Evolutionary conservation across 2,888 invertebrate genomes (phyloP), one percentile per base, ranked within the genome.

Genomic region (Philonicus albiceps): DNA sequence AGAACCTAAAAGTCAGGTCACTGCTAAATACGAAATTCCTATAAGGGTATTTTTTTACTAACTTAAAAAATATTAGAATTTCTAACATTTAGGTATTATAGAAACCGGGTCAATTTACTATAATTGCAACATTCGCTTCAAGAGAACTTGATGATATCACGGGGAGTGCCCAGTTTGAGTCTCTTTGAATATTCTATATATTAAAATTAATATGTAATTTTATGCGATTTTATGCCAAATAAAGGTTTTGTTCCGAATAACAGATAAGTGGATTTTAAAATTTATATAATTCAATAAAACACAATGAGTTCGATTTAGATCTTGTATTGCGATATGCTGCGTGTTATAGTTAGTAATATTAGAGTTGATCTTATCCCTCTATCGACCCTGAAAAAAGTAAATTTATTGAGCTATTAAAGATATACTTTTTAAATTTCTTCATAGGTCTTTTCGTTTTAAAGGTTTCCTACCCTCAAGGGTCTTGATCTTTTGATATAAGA

Each of bases 61-160:
- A 76, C 3, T 13, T 37, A 2, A 5, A 76, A 76, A 0, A 22
- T 72, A 85, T 34, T 31, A 74, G 53, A 55, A 13, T 55, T 80
- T 40, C 55, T 83, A 43, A 87, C 86, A 34, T n/a, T 16, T 74
- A 16, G 2, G 37, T 53, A 43, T 88, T 90, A 53, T 92, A 94
- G 92, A 94, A 93, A 91, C 89, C 93, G 0, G 96, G 96, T 4
- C 93, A 94, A 85, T 94, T 95, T 87, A 95, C 93, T 90, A 93
- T 96, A 86, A 94, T 96, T 13, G 96, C 95, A 0, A 95, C 95
- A 13, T 96, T 96, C 91, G 94, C 94, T 80, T 96, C 96, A 0
- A 94, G 92, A 37, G 94, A 96, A 90, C 92, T 96, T 11, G 93
- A 94, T 86, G 96, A 96, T 89, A 94, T 96, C 87, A 94, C 93